Conservation (phyloP, 2,797 vertebrate species). For the Propithecus perrieri region DNA sequence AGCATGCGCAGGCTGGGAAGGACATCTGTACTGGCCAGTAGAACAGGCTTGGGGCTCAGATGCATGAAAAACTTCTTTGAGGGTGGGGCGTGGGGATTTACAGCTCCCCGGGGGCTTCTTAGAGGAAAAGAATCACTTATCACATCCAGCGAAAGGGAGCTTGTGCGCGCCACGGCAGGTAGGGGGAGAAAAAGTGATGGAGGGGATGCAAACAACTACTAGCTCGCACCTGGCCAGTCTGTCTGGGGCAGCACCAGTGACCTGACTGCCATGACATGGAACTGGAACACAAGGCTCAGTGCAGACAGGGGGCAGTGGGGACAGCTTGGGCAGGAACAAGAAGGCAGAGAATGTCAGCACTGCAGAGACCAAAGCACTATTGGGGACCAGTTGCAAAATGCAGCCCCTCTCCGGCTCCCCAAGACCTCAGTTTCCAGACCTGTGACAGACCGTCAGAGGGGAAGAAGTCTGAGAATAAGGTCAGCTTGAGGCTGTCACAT, state of each 20-base stretch:
- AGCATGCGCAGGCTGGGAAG: not conserved
- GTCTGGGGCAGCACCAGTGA: not conserved
- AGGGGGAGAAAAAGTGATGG: not conserved
- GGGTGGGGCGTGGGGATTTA: not conserved
- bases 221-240: not conserved
- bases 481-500: rapidly evolving
- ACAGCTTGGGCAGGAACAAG: rapidly evolving
- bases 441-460: not conserved
- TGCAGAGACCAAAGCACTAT: not conserved
- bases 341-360: not conserved
- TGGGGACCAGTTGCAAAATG: not conserved
- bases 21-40: not conserved
- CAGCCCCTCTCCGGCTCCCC: rapidly evolving
- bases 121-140: not conserved
- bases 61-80: not conserved
- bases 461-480: too few species aligned
- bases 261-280: not conserved
- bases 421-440: not conserved
- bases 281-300: not conserved
- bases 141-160: not conserved
- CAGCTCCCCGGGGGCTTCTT: not conserved
- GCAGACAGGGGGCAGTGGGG: not conserved
- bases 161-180: not conserved
- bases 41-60: not conserved
- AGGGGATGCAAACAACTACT: not conserved